These are phyloP conservation scores for Exephanes ischioxanthus DNA, from an alignment of 2,888 invertebrate genomes.

Conservation along the genomic window DNA sequence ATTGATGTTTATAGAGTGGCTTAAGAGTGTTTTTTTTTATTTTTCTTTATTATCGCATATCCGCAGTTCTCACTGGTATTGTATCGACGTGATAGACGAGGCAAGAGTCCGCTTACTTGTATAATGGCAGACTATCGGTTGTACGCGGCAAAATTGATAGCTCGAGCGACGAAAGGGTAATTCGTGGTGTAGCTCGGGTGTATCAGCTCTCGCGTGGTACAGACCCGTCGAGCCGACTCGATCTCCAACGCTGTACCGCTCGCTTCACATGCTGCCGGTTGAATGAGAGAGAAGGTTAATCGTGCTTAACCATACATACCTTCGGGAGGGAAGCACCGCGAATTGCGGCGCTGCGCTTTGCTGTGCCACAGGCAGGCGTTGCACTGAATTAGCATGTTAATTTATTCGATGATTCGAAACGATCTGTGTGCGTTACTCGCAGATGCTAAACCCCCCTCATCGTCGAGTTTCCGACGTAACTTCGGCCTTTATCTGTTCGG, in stretches of 20 bases:
- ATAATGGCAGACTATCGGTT: conserved; percentile 78
- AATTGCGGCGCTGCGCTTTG: not conserved
- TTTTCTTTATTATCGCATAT: conserved; percentile 8
- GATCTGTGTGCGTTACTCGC: conserved; percentile 45
- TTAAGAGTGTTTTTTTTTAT: too few relatives aligned
- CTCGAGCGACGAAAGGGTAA: conserved; percentile 80
- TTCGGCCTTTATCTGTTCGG: not conserved
- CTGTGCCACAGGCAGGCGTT: conserved; percentile 69
- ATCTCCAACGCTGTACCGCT: conserved; percentile 1
- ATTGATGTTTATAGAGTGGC: too few relatives aligned
- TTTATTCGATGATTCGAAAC: conserved; percentile 73
- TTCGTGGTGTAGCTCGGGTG: conserved; percentile 72
- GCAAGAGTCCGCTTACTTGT: conserved; percentile 67
- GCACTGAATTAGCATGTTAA: conserved; percentile 76
- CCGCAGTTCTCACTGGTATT: conserved; percentile 49
- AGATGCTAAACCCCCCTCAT: not conserved
- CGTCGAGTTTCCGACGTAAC: not conserved
- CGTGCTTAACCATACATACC: conserved; percentile 72
- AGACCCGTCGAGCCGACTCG: conserved; percentile 40
- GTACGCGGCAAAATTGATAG: conserved; percentile 80
- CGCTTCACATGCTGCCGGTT: conserved; percentile 39
- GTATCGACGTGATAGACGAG: conserved; percentile 59
- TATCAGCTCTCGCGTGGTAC: conserved; percentile 60
- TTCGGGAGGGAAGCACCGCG: conserved; percentile 25
- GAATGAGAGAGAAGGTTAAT: conserved; percentile 75